phyloP scores from a whole-genome alignment of 2,888 invertebrate genomes.

The Lamproptera curius region DNA sequence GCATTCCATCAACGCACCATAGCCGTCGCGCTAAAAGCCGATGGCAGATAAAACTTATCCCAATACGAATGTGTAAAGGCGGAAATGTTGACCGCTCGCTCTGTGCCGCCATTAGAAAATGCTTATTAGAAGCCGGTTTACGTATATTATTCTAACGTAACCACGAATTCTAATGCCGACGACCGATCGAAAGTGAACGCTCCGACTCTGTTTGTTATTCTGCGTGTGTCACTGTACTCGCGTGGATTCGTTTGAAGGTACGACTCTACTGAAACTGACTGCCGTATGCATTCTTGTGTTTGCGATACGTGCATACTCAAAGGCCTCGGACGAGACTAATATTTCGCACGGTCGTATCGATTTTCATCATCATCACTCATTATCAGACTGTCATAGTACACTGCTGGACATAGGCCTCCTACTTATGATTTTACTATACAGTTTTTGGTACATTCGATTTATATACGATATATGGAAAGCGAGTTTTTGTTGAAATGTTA shows the following conservation, averaged over 20 bases:
- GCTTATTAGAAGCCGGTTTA: conserved; percentile 38
- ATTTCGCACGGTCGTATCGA: too few species aligned
- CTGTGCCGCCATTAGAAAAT: conserved; percentile 30
- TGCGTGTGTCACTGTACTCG: conserved; percentile 53
- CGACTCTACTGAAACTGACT: too few species aligned
- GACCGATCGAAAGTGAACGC: conserved; percentile 70
- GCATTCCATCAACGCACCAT: background rate
- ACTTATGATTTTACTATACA: too few species aligned
- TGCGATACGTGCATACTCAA: background rate
- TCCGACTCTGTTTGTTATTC: conserved; percentile 66
- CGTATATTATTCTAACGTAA: conserved; percentile 34
- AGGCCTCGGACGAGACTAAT: too few species aligned
- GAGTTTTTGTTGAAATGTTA: too few species aligned
- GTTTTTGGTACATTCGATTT: too few species aligned
- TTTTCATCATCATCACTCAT: too few species aligned
- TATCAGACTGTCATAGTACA: background rate
- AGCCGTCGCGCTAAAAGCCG: background rate
- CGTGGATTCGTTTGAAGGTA: conserved; percentile 46
- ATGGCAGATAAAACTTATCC: background rate
- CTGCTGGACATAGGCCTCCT: too few species aligned
- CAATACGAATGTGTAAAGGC: background rate
- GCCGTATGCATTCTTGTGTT: too few species aligned
- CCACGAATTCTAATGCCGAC: conserved; percentile 45
- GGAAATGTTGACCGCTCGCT: conserved; percentile 7
- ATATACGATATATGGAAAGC: too few species aligned